Conservation (phyloP, 1,140 invertebrate genomes). For the Meloidogyne hapla region DNA sequence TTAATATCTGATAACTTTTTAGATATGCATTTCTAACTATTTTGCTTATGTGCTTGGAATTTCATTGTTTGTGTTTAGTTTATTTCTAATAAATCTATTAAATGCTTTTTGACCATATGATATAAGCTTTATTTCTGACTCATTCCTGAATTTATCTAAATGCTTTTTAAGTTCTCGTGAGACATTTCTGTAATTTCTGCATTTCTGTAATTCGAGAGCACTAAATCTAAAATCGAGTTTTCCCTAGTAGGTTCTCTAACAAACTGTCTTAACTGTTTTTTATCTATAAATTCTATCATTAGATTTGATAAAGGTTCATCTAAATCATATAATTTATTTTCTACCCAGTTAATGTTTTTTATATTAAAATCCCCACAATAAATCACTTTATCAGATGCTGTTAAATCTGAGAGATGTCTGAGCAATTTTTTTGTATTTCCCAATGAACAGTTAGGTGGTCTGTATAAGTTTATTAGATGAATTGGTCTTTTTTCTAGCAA, state of each 20-base stretch:
- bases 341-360: not conserved
- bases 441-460: constrained; percentile 1
- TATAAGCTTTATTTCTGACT: no score
- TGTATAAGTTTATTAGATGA: no score
- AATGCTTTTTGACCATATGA: no score
- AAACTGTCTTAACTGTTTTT: constrained; percentile 4
- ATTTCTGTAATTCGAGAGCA: not conserved
- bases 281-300: not conserved
- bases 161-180: no score
- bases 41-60: no score
- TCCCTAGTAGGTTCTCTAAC: not conserved
- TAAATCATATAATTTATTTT: not conserved
- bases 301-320: not conserved
- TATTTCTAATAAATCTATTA: no score
- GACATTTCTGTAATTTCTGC: not conserved
- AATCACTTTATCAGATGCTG: not conserved
- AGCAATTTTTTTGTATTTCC: constrained; percentile 2
- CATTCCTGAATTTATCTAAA: no score
- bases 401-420: not conserved
- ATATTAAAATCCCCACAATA: no score
- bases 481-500: no score
- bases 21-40: no score
- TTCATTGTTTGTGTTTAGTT: no score
- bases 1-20: no score
- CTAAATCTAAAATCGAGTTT: not conserved